Evolutionary conservation across 2,113 vertebrate genomes (phyloP).

Genomic region (Oreocharis arfaki): DNA sequence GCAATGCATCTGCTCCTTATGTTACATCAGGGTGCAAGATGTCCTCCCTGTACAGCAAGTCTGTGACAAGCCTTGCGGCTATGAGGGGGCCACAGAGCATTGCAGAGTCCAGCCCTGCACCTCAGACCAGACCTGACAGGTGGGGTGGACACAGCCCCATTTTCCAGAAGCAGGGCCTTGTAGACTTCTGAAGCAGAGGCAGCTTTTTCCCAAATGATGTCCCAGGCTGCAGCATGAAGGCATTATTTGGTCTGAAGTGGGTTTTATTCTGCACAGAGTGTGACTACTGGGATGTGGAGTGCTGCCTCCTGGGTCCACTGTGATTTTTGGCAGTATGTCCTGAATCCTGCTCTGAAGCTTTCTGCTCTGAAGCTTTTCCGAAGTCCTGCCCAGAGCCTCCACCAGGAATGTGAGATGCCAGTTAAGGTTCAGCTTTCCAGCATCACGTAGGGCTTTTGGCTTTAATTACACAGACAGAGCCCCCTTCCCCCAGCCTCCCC

Average conservation of each 20-base stretch:
- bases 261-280: background rate
- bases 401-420: background rate
- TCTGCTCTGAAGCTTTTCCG: background rate
- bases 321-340: background rate
- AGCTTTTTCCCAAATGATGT: background rate
- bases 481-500: background rate
- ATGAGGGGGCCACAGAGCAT: background rate
- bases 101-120: rapidly evolving
- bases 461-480: background rate
- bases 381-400: background rate
- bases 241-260: background rate
- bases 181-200: background rate
- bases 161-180: background rate
- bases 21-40: background rate
- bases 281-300: background rate
- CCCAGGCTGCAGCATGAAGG: background rate
- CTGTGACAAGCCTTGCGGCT: background rate
- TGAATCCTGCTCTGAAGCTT: background rate
- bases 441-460: rapidly evolving
- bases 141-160: background rate
- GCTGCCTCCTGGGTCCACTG: background rate
- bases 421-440: background rate
- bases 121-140: background rate
- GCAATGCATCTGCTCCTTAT: background rate
- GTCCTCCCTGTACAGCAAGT: background rate